Evolutionary conservation across 2,113 vertebrate species (phyloP).

Genomic region (Centropristis striata): DNA sequence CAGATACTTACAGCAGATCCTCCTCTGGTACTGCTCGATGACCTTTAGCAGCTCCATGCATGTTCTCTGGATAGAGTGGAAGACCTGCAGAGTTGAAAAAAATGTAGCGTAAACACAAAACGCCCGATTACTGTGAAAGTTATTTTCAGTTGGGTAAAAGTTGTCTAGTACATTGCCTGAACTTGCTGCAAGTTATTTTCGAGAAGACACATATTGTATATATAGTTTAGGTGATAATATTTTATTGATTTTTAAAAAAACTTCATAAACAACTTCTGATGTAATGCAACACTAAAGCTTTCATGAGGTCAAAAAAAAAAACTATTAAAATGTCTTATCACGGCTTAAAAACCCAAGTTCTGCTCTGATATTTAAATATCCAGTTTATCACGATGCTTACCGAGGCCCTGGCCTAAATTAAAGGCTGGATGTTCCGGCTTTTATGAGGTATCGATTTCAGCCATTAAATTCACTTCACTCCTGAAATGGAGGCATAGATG

Average conservation of each 20-base stretch:
- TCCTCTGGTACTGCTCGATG: constrained; percentile 96
- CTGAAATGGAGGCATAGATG: constrained; percentile 16
- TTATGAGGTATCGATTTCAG: constrained; percentile 53
- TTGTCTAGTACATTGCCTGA: background rate
- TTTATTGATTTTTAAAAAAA: background rate
- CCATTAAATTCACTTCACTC: constrained; percentile 25
- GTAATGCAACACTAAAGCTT: background rate
- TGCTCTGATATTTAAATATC: background rate
- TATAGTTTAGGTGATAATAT: background rate
- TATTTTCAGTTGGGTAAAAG: background rate
- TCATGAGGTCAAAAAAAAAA: background rate
- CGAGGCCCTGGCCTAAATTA: constrained; percentile 5
- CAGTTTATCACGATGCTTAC: background rate
- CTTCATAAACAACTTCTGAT: background rate
- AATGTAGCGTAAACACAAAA: background rate
- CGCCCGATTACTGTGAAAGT: background rate
- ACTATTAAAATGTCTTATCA: constrained; percentile 1
- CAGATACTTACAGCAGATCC: constrained; percentile 89
- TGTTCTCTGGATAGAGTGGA: constrained; percentile 97
- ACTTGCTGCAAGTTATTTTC: background rate
- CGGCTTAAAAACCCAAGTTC: background rate
- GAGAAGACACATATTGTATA: background rate
- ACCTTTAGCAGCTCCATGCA: constrained; percentile 99
- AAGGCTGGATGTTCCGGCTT: background rate
- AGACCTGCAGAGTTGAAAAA: constrained; percentile 85